These are phyloP conservation scores for Monomorium pharaonis DNA, from an alignment of 1,140 invertebrate species.

Conservation along the genomic window DNA sequence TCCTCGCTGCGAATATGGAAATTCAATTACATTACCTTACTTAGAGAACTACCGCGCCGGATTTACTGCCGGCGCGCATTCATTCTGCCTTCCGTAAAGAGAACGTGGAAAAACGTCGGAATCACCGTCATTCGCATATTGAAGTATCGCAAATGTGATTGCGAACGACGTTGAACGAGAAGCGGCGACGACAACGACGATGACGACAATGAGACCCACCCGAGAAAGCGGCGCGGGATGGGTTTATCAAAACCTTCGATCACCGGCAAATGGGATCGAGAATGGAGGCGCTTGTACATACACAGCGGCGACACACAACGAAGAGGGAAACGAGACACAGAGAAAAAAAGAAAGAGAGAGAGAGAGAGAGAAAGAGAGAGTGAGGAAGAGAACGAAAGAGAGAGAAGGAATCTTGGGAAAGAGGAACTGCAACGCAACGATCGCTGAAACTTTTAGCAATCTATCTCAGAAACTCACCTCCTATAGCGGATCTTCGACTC, in stretches of 20 bases:
- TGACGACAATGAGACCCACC: slow-evolving; percentile 54
- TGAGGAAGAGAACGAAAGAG: too few relatives aligned
- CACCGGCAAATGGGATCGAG: slow-evolving; percentile 54
- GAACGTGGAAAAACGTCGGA: slow-evolving; percentile 12
- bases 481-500: slow-evolving; percentile 36
- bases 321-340: slow-evolving; percentile 3
- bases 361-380: neutral
- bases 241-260: slow-evolving; percentile 64
- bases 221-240: slow-evolving; percentile 14
- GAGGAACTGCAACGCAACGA: slow-evolving; percentile 32
- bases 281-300: slow-evolving; percentile 54
- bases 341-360: neutral
- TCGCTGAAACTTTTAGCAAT: slow-evolving; percentile 63
- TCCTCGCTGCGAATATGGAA: neutral
- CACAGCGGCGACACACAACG: slow-evolving; percentile 2
- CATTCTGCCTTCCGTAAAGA: neutral
- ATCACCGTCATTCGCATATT: slow-evolving; percentile 54
- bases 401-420: neutral
- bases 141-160: slow-evolving; percentile 58
- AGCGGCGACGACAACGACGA: slow-evolving; percentile 44
- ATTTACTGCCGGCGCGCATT: slow-evolving; percentile 9
- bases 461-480: slow-evolving; percentile 53
- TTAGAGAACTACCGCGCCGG: neutral
- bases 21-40: slow-evolving; percentile 47
- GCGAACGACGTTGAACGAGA: slow-evolving; percentile 34